phyloP scores from a whole-genome alignment of 1,140 invertebrate species.

The Nasonia vitripennis region DNA sequence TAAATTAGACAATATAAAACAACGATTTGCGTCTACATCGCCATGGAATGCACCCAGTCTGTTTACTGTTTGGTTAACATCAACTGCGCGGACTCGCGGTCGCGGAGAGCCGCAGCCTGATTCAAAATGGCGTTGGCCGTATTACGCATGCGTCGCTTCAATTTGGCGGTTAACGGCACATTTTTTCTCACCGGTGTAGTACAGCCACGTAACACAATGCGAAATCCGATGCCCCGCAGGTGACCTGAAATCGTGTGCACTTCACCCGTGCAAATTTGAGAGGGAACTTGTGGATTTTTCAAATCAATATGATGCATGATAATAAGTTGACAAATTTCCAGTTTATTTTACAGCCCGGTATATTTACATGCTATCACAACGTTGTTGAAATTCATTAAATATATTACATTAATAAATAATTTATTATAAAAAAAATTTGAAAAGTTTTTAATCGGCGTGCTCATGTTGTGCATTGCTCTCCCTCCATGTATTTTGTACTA shows the following conservation, averaged over 20 bases:
- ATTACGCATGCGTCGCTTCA: background rate
- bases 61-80: background rate
- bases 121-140: background rate
- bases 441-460: constrained; percentile 75
- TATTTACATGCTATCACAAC: constrained; percentile 33
- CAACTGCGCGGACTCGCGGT: no score
- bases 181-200: background rate
- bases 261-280: background rate
- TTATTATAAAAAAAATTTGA: constrained; percentile 18
- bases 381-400: background rate
- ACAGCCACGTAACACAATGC: background rate
- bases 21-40: background rate
- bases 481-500: constrained; percentile 90
- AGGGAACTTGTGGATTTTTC: background rate
- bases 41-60: background rate
- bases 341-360: constrained; percentile 13
- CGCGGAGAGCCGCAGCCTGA: no score
- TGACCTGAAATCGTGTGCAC: background rate
- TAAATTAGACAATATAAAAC: background rate
- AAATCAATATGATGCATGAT: background rate
- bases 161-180: background rate
- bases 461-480: constrained; percentile 93
- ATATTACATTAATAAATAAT: constrained; percentile 34
- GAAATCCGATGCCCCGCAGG: background rate
- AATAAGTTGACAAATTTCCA: background rate